phyloP scores from a whole-genome alignment of 2,113 vertebrate species.

The Phodopus roborovskii region DNA sequence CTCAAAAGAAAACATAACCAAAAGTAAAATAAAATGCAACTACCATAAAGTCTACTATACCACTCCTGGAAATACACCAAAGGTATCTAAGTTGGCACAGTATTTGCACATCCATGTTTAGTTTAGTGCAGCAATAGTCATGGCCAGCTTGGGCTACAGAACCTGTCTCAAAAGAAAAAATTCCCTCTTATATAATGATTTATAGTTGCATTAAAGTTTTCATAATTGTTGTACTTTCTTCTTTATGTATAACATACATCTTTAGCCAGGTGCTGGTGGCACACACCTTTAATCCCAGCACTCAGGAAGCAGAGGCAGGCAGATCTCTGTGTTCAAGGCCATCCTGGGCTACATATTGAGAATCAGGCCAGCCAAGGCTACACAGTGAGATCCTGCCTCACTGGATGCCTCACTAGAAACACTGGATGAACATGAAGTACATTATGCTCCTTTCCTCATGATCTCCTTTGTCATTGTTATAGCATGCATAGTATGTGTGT shows the following conservation, averaged over 20 bases:
- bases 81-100: background rate
- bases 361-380: background rate
- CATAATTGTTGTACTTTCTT: slow-evolving; percentile 3
- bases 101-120: background rate
- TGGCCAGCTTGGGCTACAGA: background rate
- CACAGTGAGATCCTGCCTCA: background rate
- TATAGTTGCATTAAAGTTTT: slow-evolving; percentile 28
- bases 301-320: too few relatives aligned
- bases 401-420: background rate
- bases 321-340: too few relatives aligned
- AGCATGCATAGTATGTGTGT: background rate
- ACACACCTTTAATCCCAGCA: too few relatives aligned
- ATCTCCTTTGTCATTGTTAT: background rate
- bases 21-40: background rate
- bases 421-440: background rate
- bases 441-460: too few relatives aligned
- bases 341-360: background rate
- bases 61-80: background rate
- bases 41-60: background rate
- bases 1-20: too few relatives aligned
- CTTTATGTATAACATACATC: background rate
- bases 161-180: background rate
- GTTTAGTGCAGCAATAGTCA: background rate
- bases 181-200: background rate
- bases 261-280: background rate